phyloP scores from a whole-genome alignment of 1,140 invertebrate species.

The Diabrotica undecimpunctata region DNA sequence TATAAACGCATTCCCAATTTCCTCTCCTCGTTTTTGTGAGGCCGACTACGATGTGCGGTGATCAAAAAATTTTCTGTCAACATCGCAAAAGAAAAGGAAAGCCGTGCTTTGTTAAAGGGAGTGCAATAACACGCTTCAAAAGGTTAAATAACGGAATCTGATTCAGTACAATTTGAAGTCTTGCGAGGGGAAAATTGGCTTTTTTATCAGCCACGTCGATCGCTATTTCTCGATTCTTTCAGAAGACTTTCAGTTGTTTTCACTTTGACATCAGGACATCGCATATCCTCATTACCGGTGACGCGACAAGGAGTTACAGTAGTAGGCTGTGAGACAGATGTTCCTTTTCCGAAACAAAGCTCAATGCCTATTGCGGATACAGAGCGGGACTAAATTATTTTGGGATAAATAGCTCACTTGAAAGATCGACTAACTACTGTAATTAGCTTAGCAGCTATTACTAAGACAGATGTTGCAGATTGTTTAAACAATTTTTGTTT shows the following conservation, averaged over 20 bases:
- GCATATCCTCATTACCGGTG: constrained; percentile 11
- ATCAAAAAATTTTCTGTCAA: constrained; percentile 19
- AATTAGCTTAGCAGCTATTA: too few species aligned
- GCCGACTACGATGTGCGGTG: constrained; percentile 7
- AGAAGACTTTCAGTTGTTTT: constrained; percentile 11
- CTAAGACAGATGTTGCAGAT: too few species aligned
- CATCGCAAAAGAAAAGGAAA: constrained; percentile 10
- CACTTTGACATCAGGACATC: constrained; percentile 7
- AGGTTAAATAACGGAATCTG: constrained; percentile 31
- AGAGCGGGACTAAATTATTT: too few species aligned
- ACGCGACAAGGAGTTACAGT: neutral
- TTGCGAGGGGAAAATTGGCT: constrained; percentile 32
- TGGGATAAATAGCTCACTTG: too few species aligned
- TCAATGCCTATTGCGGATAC: neutral
- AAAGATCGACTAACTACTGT: too few species aligned
- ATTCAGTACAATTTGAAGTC: constrained; percentile 31
- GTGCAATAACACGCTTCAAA: constrained; percentile 35
- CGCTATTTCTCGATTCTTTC: neutral
- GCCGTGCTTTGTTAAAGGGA: constrained; percentile 23
- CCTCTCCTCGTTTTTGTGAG: neutral
- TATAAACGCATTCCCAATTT: neutral
- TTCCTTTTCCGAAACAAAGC: neutral
- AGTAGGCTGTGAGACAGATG: neutral
- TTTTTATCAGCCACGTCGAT: constrained; percentile 24
- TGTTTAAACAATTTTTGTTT: too few species aligned